Conservation (phyloP, 1,140 invertebrate genomes). For the Arion vulgaris region DNA sequence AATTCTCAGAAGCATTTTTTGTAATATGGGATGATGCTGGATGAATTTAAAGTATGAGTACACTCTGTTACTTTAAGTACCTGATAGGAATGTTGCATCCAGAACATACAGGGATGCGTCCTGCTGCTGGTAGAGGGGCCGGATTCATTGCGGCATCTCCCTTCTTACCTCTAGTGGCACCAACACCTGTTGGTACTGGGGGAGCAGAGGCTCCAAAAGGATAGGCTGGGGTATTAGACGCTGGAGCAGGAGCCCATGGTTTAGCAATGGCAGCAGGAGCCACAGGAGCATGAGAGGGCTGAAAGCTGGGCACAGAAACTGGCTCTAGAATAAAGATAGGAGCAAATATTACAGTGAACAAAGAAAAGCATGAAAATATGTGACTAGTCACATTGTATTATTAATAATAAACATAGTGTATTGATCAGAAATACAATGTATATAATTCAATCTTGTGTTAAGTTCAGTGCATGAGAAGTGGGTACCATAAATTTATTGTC, state of each 20-base stretch:
- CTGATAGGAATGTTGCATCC: conserved; percentile 93
- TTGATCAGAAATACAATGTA: too few relatives aligned
- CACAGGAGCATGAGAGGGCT: not conserved
- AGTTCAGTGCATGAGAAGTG: too few relatives aligned
- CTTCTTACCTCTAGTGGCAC: conserved; percentile 71
- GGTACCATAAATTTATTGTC: too few relatives aligned
- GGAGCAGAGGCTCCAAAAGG: conserved; percentile 50
- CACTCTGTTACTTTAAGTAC: conserved; percentile 73
- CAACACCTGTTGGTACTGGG: conserved; percentile 62
- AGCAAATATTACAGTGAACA: not conserved
- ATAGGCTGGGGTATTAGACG: conserved; percentile 40
- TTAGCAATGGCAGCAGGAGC: not conserved
- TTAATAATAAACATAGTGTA: too few relatives aligned
- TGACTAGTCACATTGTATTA: not conserved
- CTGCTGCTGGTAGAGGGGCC: conserved; percentile 83
- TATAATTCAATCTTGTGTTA: too few relatives aligned
- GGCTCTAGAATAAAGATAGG: not conserved
- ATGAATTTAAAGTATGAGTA: too few relatives aligned
- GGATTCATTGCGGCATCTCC: conserved; percentile 83
- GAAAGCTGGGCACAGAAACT: not conserved
- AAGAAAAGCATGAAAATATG: not conserved
- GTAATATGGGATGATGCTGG: too few relatives aligned
- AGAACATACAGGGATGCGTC: conserved; percentile 82
- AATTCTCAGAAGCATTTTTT: too few relatives aligned
- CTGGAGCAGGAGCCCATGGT: conserved; percentile 45